Percentiles rank a stretch among this genome's conserved stretches.
phyloP scores from a whole-genome alignment of 2,888 invertebrate species.

The Thelaira solivaga region DNA sequence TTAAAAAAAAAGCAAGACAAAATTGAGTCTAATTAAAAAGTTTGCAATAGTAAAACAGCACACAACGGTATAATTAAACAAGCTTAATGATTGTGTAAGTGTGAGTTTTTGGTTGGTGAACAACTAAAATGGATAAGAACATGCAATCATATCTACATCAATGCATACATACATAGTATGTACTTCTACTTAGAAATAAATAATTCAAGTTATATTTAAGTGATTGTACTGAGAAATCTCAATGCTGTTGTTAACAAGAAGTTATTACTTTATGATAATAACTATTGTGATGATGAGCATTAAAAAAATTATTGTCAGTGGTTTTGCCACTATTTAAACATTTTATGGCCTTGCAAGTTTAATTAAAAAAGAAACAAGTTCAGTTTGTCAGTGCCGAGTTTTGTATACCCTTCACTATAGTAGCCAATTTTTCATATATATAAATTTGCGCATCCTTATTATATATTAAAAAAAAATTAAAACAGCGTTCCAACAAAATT shows the following conservation, averaged over 20 bases:
- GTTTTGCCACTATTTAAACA: conserved; percentile 65
- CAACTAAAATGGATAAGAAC: conserved; percentile 27
- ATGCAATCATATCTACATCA: conserved; percentile 14
- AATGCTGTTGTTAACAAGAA: conserved; percentile 8
- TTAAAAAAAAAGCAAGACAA: conserved; percentile 21
- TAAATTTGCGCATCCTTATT: too few relatives aligned
- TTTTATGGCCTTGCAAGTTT: conserved; percentile 62
- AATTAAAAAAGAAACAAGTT: conserved; percentile 48
- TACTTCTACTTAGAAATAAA: neutral
- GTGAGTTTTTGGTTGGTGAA: conserved; percentile 35
- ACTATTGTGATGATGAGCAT: conserved; percentile 31
- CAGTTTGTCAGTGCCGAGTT: too few relatives aligned
- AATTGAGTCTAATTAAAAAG: conserved; percentile 63
- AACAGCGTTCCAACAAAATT: too few relatives aligned
- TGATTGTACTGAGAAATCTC: conserved; percentile 13
- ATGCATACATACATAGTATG: neutral
- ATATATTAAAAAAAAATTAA: too few relatives aligned
- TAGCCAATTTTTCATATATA: too few relatives aligned
- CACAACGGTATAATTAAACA: conserved; percentile 65
- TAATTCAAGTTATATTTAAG: conserved; percentile 6
- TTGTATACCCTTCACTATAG: too few relatives aligned
- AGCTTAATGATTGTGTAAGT: conserved; percentile 16
- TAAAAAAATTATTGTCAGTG: conserved; percentile 65
- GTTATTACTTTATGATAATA: conserved; percentile 18
- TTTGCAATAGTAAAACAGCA: conserved; percentile 63